Percentiles rank a stretch among this genome's conserved stretches.
These are phyloP conservation scores for Urechis unicinctus DNA, from an alignment of 2,888 invertebrate genomes.

Conservation along the genomic window DNA sequence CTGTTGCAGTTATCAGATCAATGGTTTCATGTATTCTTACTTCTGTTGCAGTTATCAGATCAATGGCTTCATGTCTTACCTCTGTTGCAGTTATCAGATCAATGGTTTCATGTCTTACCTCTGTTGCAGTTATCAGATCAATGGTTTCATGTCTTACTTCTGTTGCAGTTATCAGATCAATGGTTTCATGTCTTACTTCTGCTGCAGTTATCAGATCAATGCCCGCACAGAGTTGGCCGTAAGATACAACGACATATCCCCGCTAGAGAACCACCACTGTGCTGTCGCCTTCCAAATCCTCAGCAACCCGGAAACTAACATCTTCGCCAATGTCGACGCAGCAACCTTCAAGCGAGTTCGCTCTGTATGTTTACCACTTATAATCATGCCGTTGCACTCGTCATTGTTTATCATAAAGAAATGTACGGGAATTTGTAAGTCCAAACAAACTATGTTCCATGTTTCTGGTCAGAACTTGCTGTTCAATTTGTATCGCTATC, in stretches of 20 bases:
- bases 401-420: neutral
- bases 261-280: constrained; percentile 79
- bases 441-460: too few species aligned
- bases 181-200: constrained; percentile 50
- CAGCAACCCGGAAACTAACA: constrained; percentile 73
- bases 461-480: too few species aligned
- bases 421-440: neutral
- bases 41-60: too few species aligned
- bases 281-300: constrained; percentile 75
- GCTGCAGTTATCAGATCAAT: constrained; percentile 59
- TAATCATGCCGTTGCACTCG: neutral
- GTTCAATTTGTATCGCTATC: too few species aligned
- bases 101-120: too few species aligned
- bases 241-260: constrained; percentile 79
- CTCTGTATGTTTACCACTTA: constrained; percentile 28
- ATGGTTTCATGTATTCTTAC: too few species aligned
- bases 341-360: constrained; percentile 48
- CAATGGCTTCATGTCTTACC: too few species aligned
- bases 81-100: too few species aligned
- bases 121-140: too few species aligned
- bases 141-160: too few species aligned
- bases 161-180: too few species aligned
- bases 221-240: constrained; percentile 75
- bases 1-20: too few species aligned
- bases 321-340: constrained; percentile 58